Conservation (phyloP, 2,113 vertebrate genomes). For the Panthera leo region DNA sequence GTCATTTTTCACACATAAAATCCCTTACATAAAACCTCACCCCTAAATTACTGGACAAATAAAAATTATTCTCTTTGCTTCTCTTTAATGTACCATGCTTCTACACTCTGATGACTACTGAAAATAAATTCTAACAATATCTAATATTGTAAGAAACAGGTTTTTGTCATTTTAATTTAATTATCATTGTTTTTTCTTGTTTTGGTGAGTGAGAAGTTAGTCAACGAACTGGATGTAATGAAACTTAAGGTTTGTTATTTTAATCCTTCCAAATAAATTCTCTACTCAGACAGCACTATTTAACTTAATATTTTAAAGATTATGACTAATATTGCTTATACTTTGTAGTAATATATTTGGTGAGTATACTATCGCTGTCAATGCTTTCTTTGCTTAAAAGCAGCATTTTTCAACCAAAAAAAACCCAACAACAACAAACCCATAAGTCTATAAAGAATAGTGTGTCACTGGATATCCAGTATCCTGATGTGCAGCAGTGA, state of each 20-base stretch:
- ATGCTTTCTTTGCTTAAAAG: neutral
- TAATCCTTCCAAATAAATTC: neutral
- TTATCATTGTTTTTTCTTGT: neutral
- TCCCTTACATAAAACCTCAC: neutral
- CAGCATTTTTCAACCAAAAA: neutral
- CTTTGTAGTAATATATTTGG: neutral
- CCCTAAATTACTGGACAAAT: neutral
- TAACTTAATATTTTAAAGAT: neutral
- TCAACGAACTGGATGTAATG: neutral
- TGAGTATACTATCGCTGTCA: neutral
- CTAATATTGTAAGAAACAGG: neutral
- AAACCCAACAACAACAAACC: too few relatives aligned
- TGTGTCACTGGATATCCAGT: neutral
- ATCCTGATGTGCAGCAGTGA: neutral
- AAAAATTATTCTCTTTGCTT: neutral
- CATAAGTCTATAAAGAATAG: neutral
- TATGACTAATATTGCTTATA: neutral
- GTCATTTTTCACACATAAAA: neutral
- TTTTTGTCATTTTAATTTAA: neutral
- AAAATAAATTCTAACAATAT: neutral
- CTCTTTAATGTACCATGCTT: neutral
- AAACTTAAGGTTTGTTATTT: neutral
- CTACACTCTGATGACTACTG: neutral
- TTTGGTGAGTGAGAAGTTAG: neutral
- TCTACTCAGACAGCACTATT: neutral